Percentiles rank a stretch among this genome's conserved stretches.
Evolutionary conservation across 2,888 invertebrate genomes (phyloP).

Genomic region (Allygus modestus): DNA sequence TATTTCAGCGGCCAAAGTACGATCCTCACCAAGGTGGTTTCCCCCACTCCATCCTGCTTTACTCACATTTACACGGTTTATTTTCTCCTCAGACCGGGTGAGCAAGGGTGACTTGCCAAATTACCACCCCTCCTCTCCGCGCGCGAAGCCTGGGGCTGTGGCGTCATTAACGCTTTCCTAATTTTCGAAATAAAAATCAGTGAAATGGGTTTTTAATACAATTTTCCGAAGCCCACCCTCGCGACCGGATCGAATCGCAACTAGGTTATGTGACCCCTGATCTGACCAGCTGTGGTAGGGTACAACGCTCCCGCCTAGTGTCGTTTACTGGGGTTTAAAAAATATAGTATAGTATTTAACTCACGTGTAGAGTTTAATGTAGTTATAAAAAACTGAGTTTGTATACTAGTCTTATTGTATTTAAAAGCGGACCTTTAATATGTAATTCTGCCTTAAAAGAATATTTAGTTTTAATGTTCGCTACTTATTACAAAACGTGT

Average conservation of each 20-base stretch:
- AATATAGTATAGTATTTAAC: too few species aligned
- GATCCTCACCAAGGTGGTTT: neutral
- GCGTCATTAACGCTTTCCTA: slow-evolving; percentile 57
- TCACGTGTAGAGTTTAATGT: too few species aligned
- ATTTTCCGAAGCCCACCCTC: slow-evolving; percentile 27
- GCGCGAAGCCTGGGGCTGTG: slow-evolving; percentile 18
- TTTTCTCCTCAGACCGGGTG: slow-evolving; percentile 40
- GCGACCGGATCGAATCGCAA: slow-evolving; percentile 23
- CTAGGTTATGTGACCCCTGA: slow-evolving; percentile 34
- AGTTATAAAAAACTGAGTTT: too few species aligned
- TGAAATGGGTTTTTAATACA: slow-evolving; percentile 52
- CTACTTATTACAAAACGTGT: too few species aligned
- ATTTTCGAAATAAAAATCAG: slow-evolving; percentile 58
- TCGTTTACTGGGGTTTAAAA: too few species aligned
- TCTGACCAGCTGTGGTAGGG: slow-evolving; percentile 6
- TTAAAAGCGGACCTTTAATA: too few species aligned
- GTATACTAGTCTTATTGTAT: too few species aligned
- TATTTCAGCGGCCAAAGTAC: too few species aligned
- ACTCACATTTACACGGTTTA: slow-evolving; percentile 49
- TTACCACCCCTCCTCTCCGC: slow-evolving; percentile 33
- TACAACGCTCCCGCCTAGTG: neutral
- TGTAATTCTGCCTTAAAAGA: too few species aligned
- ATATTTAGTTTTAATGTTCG: too few species aligned
- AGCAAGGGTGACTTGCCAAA: slow-evolving; percentile 40
- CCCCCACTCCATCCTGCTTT: neutral